Evolutionary conservation across 2,888 invertebrate species (phyloP), one percentile per base, ranked within the genome.

Genomic region (Mesorhabditis sp.): DNA sequence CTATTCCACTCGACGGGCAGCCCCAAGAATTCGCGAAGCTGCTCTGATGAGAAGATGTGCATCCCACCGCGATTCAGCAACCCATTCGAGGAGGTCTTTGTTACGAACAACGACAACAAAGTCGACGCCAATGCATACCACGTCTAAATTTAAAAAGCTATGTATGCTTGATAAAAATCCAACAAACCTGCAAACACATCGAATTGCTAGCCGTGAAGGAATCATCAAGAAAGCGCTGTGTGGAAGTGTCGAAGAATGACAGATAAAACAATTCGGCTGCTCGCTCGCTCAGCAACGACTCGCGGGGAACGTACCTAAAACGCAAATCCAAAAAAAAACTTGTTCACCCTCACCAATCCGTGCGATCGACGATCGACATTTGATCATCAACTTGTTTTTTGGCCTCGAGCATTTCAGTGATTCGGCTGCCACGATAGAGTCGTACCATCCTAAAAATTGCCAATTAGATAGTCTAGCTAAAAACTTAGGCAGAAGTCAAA

Each of bases 71-170:
- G 71, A 50, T 74, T 73, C 58, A 83, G 76, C 45, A 85, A 93
- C 91, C 95, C 95, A 88, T 96, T 97, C 77, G 95, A 92, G 80
- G 94, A 94, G 3, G 96, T 97, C 86, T 92, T 92, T 45, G 94
- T 92, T 91, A 95, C 92, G 88, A 96, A 94, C 88, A 92, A 91
- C 76, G 92, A 91, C 41, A 96, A 89, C 62, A 95, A 88, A n/a
- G 92, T 90, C 82, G 92, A 91, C 15, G 92, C 92, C 58, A 96
- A 82, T 58, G 92, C 90, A 87, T 95, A 93, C 91, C 93, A 94
- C 74, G 95, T 89, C 87, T 97, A 94, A 43, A 13, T 13, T 45
- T 45, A 28, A 61, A 61, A 45, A 10, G 13, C 10, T 67, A 28
- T n/a, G 58, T 10, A n/a, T 67, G 4, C 7, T 58, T 13, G 6